Evolutionary conservation across 2,797 vertebrate genomes (phyloP).

Genomic region (Simalia tracyae): DNA sequence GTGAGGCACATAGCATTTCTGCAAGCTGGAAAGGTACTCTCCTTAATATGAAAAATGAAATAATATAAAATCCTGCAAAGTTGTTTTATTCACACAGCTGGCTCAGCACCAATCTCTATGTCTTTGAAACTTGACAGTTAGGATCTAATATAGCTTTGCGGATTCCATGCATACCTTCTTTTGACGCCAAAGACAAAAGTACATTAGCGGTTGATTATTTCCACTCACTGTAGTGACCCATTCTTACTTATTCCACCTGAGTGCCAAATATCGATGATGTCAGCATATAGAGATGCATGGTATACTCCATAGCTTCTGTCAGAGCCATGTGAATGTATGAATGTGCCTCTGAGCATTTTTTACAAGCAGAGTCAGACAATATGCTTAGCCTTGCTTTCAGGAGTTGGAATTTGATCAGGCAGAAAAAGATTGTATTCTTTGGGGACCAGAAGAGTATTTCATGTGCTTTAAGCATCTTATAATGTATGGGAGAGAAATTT

Average conservation of each 20-base stretch:
- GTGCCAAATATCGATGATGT: not conserved
- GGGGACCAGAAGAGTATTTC: not conserved
- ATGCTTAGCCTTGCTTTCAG: not conserved
- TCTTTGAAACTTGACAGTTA: not conserved
- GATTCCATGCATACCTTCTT: not conserved
- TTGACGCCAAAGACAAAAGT: not conserved
- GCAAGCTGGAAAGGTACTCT: not conserved
- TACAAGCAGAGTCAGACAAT: not conserved
- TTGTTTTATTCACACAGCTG: not conserved
- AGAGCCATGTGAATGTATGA: not conserved
- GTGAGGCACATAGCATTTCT: not conserved
- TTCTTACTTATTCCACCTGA: not conserved
- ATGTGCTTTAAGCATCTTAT: not conserved
- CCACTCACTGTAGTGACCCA: not conserved
- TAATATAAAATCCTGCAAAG: not conserved
- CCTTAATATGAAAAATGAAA: not conserved
- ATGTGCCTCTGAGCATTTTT: not conserved
- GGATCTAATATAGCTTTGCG: not conserved
- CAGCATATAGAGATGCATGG: not conserved
- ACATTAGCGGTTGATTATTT: not conserved
- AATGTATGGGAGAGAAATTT: not conserved
- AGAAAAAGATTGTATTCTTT: not conserved
- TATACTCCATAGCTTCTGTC: not conserved
- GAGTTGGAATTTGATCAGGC: not conserved
- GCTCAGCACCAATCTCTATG: not conserved